Base-by-base conservation (phyloP, 2,797 vertebrate species). In the Chaunax sp. region DNA sequence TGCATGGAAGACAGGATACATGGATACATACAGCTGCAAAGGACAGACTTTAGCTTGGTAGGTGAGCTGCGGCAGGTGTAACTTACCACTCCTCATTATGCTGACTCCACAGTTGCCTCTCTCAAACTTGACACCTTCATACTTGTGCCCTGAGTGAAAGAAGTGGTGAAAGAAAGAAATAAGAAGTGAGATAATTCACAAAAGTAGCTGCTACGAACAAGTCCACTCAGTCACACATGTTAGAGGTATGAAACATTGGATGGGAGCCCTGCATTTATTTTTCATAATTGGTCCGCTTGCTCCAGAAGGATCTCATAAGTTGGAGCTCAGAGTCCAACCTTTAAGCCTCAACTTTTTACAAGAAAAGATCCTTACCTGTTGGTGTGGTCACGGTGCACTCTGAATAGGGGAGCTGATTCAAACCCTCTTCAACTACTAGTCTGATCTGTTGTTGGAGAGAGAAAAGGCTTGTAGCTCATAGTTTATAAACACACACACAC, bases 41-140 rank as follows among this genome's bases (percentile, higher is more conserved):
- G 38, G 14, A 37, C 3, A 40, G 38, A 40, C 14, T 40, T 40
- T 14, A 40, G 15, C 14, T 16, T 40, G 4, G 15, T 40, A 13
- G 14, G 14, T 40, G 58, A 43, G 58, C 46, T 50, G 30, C 23
- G 12, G 22, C 19, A 47, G 57, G 33, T 61, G 60, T 54, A 54
- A 88, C 97, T 88, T 91, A 98, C 96, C 96, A 12, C 96, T 98
- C 78, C 96, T 95, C 96, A 97, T 98, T 78, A 98, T 98, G 94
- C 96, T 98, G 92, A 98, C 96, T 52, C 97, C 97, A 51, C 97
- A 98, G 89, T 98, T 98, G 63, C 97, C 96, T 88, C 97, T 96
- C 76, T 98, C 96, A 64, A 97, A 98, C 82, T 96, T 95, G 57
- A 98, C 96, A 81, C 97, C 96, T 78, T 98, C 96, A 20, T 98